Percentiles rank a stretch among this genome's conserved stretches.
Conservation (phyloP, 1,140 invertebrate genomes). For the Teleogryllus occipitalis region DNA sequence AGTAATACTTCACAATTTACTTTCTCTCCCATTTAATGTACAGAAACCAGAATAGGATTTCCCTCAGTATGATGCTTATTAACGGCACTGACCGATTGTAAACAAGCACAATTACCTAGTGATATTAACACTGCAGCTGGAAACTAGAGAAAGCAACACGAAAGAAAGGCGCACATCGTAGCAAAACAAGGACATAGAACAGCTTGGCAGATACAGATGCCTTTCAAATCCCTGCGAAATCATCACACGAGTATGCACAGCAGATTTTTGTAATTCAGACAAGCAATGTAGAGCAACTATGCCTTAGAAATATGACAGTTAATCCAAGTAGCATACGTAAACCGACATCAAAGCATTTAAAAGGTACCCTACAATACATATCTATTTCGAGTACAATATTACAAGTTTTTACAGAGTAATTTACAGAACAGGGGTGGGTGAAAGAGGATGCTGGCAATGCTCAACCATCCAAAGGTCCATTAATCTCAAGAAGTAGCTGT, state of each 20-base stretch:
- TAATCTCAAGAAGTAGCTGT: background rate
- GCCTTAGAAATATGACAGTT: background rate
- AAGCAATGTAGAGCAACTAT: background rate
- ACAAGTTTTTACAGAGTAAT: background rate
- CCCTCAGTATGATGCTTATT: background rate
- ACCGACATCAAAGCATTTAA: background rate
- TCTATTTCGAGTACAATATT: background rate
- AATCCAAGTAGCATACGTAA: background rate
- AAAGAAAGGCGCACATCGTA: background rate
- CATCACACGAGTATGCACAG: background rate
- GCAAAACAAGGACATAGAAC: background rate
- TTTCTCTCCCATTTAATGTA: background rate
- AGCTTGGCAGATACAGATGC: background rate
- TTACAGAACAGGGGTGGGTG: background rate
- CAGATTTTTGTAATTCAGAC: background rate
- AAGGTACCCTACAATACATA: background rate
- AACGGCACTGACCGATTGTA: too few species aligned
- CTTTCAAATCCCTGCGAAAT: background rate
- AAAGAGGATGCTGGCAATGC: background rate
- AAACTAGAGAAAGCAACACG: background rate
- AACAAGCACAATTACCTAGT: too few species aligned
- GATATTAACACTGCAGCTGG: too few species aligned
- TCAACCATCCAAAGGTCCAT: slow-evolving; percentile 11
- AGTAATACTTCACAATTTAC: background rate
- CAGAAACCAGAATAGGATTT: background rate